Base-by-base conservation (phyloP, 2,797 vertebrate species). In the Sebastes vulpes region DNA sequence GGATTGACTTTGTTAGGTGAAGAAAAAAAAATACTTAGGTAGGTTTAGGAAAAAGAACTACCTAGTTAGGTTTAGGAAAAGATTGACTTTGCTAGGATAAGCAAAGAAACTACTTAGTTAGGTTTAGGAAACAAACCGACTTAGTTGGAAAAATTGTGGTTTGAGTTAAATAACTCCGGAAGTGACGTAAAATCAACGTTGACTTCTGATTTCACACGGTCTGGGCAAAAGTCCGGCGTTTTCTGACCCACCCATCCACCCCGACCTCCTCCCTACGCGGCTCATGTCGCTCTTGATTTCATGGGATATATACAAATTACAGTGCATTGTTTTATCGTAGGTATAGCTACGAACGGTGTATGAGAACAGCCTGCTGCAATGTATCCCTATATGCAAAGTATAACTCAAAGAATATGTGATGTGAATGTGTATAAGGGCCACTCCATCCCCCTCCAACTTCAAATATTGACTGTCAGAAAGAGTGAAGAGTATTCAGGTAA, bases 391-490 rank as follows among this genome's bases (percentile, higher is more conserved):
- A 79, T 68, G 67, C 53, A 75, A 75, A 85, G 35, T 25, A 66
- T 23, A 72, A 29, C 64, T 56, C 48, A 77, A 56, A 73, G 18
- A 65, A 70, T 65, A 71, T 75, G 29, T 32, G 6, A 35, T 83
- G 58, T 73, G 52, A 75, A 65, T 84, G 54, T 76, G 18, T 56
- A 23, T 35, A 29, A 69, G 64, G 31, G 42, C 35, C 57, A 26
- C 25, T 77, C 54, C 50, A 65, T 58, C 56, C 63, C 63, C 68
- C 35, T 57, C 64, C 7, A 61, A 82, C 85, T 84, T 93, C 68
- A 90, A 89, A 94, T 90, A 88, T 71, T 88, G 85, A 92, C 83
- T 88, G 90, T 89, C 90, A 89, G 46, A 69, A 65, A 83, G 79
- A 87, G 66, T 87, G 79, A 87, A 32, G 81, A 65, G 7, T 77